phyloP scores from a whole-genome alignment of 2,113 vertebrate genomes.

The Corythoichthys intestinalis region DNA sequence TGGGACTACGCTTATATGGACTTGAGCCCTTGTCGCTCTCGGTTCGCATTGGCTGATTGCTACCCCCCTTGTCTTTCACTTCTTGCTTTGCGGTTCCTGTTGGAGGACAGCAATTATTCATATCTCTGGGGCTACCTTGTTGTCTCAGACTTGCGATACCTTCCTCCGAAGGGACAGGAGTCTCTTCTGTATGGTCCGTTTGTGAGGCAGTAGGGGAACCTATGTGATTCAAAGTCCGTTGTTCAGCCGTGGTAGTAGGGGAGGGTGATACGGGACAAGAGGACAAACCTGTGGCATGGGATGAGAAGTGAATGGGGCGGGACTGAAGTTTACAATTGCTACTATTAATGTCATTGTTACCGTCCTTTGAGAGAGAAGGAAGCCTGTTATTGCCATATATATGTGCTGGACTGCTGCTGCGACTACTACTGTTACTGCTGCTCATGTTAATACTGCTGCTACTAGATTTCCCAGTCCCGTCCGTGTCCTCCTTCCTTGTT shows the following conservation, averaged over 20 bases:
- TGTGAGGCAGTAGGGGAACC: constrained; percentile 55
- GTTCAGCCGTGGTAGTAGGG: constrained; percentile 48
- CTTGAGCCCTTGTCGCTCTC: constrained; percentile 68
- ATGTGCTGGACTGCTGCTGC: constrained; percentile 65
- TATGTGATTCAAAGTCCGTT: constrained; percentile 58
- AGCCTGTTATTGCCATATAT: constrained; percentile 58
- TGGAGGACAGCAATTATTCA: constrained; percentile 58
- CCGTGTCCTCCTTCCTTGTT: constrained; percentile 63
- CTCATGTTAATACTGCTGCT: constrained; percentile 30
- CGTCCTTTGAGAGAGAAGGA: constrained; percentile 52
- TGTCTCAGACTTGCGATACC: constrained; percentile 57
- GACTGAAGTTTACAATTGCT: constrained; percentile 60
- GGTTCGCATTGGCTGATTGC: constrained; percentile 44
- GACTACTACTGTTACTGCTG: constrained; percentile 54
- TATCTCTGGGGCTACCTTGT: constrained; percentile 64
- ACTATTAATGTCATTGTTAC: constrained; percentile 50
- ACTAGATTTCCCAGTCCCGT: constrained; percentile 54
- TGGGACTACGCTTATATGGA: constrained; percentile 70
- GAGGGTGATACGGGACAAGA: constrained; percentile 52
- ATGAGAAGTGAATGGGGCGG: constrained; percentile 50
- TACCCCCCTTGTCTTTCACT: constrained; percentile 59
- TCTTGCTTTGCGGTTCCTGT: constrained; percentile 59
- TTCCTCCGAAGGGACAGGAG: constrained; percentile 62
- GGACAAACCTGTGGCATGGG: constrained; percentile 43
- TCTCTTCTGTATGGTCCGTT: constrained; percentile 60